A percentile compares a stretch with the other conserved stretches of the same genome.
phyloP scores from a whole-genome alignment of 2,888 invertebrate species.

The Chrysotoxum bicinctum region DNA sequence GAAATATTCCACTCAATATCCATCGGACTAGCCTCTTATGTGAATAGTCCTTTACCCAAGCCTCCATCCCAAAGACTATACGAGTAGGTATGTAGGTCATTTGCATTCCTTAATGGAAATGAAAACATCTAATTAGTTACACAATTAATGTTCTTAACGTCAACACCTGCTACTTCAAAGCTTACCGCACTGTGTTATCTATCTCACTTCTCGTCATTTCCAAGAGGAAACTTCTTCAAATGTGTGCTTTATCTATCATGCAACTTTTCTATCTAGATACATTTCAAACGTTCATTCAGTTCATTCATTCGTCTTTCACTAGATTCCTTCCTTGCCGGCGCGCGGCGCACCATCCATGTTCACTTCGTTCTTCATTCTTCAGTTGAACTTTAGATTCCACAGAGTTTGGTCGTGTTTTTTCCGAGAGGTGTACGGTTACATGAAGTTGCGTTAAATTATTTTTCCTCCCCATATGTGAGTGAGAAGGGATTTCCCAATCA shows the following conservation, averaged over 20 bases:
- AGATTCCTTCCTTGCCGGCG: not conserved
- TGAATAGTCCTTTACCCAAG: not conserved
- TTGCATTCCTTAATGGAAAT: constrained; percentile 30
- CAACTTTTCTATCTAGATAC: constrained; percentile 65
- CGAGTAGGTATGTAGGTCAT: not conserved
- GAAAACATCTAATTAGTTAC: constrained; percentile 53
- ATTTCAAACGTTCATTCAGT: not conserved
- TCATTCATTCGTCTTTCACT: not conserved
- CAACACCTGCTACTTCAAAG: constrained; percentile 22
- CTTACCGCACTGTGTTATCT: not conserved
- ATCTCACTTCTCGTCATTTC: not conserved
- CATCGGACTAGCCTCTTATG: not conserved
- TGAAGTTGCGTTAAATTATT: constrained; percentile 16
- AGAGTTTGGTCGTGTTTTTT: constrained; percentile 65
- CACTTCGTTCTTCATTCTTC: constrained; percentile 49
- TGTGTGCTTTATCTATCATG: constrained; percentile 38
- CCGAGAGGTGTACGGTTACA: constrained; percentile 25
- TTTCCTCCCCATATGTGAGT: constrained; percentile 30
- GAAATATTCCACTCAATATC: too few species aligned
- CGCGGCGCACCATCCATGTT: constrained; percentile 51
- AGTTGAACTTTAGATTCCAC: constrained; percentile 72
- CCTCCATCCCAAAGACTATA: not conserved
- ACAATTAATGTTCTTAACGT: constrained; percentile 52
- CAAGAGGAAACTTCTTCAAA: not conserved
- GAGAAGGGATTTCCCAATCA: constrained; percentile 69